Evolutionary conservation across 2,888 invertebrate species (phyloP), one percentile per base, ranked within the genome.

Genomic region (Dyspetes luteomarginatus): DNA sequence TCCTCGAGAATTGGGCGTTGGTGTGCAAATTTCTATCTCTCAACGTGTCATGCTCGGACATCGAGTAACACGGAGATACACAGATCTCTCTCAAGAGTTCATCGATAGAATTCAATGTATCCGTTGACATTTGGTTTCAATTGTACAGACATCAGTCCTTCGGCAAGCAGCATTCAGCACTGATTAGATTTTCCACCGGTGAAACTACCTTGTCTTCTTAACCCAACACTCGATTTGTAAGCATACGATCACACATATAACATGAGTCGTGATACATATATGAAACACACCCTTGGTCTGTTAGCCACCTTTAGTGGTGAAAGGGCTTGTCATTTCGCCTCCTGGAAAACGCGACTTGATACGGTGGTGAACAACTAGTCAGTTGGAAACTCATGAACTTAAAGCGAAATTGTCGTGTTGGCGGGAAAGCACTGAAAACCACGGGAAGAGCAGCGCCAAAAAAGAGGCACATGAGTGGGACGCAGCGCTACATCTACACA

Each of bases 391-490:
- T 43, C 48, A 48, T 48, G 52, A 45, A 55, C 30, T 65, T 30
- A 17, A 26, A 60, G 26, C 0, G 69, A 60, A 75, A 80, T 80
- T 52, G 43, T 60, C 45, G 65, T 36, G 45, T 75, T 52, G 45
- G 30, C 26, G 30, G 55, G 45, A 30, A 67, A 60, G 50, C 7
- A 71, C 65, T 15, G 80, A 62, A 72, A 71, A 75, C 45, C 65
- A 48, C 65, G 15, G 58, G 69, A 19, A 19, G 55, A 17, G 68
- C 45, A 12, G 15, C 30, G 30, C 36, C 52, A 24, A 52, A 12
- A 71, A 67, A 17, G 55, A 17, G 65, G 15, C 5, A 58, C 45
- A 69, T n/a, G 36, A 41, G 64, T 52, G 69, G 19, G 52, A 65
- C 65, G 48, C 58, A 41, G 41, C n/a, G 43, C 17, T 71, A 52